Base-by-base conservation (phyloP, 1,140 invertebrate species). In the Penaeus japonicus region DNA sequence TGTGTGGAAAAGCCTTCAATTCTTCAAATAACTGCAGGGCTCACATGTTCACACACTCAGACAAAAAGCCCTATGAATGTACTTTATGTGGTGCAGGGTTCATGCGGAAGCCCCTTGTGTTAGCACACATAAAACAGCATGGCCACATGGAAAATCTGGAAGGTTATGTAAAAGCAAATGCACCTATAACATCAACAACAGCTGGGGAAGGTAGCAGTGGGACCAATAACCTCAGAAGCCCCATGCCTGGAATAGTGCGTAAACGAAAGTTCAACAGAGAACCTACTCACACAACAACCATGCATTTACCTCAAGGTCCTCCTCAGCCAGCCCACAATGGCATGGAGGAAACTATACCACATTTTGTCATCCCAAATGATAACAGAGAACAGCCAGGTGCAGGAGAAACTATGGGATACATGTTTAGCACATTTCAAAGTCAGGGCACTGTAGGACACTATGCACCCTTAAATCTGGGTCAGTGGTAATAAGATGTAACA, bases 61-160 rank as follows among this genome's bases (percentile, higher is more conserved):
- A 96, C 91, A 96, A 96, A 91, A 97, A 97, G 91, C 96, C 96
- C 0, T 97, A 96, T 91, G 96, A 96, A 92, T 97, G 96, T 92
- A 92, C 95, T 57, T 94, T 96, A 2, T 97, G 96, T 91, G 96
- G 96, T 1, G 94, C 95, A 90, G 96, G 96, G 17, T 97, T 96
- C 91, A 97, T 97, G 96, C 92, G 96, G 27, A 97, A 97, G 91
- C 85, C 85, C 55, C 79, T 87, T 2, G 85, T 82, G 10, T 53
- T 87, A 54, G 55, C 85, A 30, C 85, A 87, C 59, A 87, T 87
- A 22, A 87, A 82, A 39, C 85, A 87, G 62, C 85, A 87, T 62
- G 79, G 47, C 4, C 85, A 87, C n/a, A 57, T 81, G 35, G 85
- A 87, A n/a, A 82, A 87, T 70, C 17, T 82, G 1, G 85, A 87